Conservation (phyloP, 2,888 invertebrate genomes). For the Cephonodes hylas region DNA sequence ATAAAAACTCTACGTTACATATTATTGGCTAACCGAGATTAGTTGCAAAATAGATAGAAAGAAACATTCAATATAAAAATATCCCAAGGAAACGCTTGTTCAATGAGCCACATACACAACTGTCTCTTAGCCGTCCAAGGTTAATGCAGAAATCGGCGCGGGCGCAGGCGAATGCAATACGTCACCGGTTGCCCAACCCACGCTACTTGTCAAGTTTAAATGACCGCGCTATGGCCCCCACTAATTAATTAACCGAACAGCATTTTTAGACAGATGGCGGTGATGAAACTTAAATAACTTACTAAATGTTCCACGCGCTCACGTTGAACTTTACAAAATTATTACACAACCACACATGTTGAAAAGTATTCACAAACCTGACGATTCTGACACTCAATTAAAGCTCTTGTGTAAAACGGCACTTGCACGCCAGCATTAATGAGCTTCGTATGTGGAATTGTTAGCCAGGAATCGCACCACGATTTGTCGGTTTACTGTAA, state of each 20-base stretch:
- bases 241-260: constrained; percentile 47
- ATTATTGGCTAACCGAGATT: too few species aligned
- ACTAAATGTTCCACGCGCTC: constrained; percentile 23
- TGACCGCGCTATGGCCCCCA: constrained; percentile 35
- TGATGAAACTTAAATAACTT: constrained; percentile 36
- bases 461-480: neutral
- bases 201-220: constrained; percentile 44
- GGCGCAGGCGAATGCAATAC: constrained; percentile 47
- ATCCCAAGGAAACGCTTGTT: neutral
- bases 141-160: constrained; percentile 48
- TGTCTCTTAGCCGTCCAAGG: constrained; percentile 50
- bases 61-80: neutral
- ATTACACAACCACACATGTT: neutral
- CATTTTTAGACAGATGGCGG: constrained; percentile 35
- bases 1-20: too few species aligned
- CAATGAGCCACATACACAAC: constrained; percentile 27
- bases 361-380: neutral
- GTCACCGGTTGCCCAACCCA: constrained; percentile 54
- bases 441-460: neutral
- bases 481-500: neutral
- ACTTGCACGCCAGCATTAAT: neutral
- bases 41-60: too few species aligned
- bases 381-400: neutral
- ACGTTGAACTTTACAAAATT: constrained; percentile 34
- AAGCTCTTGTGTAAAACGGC: neutral